phyloP scores from a whole-genome alignment of 64 coral and sea anemone species.

The Stylophora pistillata region DNA sequence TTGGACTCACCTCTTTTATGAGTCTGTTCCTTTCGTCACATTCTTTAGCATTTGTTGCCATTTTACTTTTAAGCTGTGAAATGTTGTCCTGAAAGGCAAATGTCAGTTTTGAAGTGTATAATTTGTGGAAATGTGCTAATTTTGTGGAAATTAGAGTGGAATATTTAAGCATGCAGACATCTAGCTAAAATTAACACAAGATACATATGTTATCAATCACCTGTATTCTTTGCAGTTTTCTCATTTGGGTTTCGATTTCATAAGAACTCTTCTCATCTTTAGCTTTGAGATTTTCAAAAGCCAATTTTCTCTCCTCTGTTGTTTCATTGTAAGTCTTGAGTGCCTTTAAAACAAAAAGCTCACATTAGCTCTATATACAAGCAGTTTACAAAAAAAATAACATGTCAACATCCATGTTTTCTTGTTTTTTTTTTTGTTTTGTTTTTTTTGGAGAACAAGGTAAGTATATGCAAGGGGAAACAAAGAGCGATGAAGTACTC shows the following conservation, averaged over 20 bases:
- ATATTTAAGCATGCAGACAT: neutral
- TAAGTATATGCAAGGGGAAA: too few species aligned
- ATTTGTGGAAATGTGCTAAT: neutral
- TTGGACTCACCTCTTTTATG: conserved; percentile 86
- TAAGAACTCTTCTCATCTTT: conserved; percentile 99
- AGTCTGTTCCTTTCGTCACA: conserved; percentile 96
- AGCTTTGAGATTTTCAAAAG: conserved; percentile 98
- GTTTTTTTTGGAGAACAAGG: too few species aligned
- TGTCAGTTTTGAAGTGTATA: neutral
- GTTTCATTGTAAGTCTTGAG: conserved; percentile 99
- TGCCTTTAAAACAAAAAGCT: conserved; percentile 45
- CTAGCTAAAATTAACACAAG: neutral
- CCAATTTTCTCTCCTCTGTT: conserved; percentile 95
- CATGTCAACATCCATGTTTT: too few species aligned
- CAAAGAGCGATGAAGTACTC: too few species aligned
- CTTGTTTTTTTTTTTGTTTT: too few species aligned
- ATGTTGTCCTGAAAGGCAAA: conserved; percentile 81
- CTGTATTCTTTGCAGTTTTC: conserved; percentile 99
- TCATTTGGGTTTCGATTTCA: conserved; percentile 99
- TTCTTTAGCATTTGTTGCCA: conserved; percentile 95
- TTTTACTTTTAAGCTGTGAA: conserved; percentile 94
- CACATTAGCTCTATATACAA: too few species aligned
- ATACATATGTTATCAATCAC: conserved; percentile 14
- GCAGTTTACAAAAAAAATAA: too few species aligned
- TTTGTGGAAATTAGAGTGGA: too few species aligned